Base-by-base conservation (phyloP, 1,140 invertebrate genomes). In the Drosophila virilis region DNA sequence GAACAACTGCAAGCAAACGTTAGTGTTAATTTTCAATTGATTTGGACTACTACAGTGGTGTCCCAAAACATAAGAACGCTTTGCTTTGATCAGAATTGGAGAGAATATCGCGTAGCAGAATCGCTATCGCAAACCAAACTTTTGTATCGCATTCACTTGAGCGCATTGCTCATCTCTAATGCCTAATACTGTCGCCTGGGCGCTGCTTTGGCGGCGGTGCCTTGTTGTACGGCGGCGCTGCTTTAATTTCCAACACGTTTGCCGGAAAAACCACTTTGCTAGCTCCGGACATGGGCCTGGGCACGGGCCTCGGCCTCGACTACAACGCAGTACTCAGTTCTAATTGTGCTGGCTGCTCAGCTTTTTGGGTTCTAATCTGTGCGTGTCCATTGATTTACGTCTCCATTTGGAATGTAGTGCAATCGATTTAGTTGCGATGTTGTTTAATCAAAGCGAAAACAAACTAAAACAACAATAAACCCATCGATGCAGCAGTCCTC, bases 391-490 rank as follows among this genome's bases (percentile, higher is more conserved):
- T 74, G 69, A 81, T 82, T 86, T 79, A 81, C 62, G 78, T 82
- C 83, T 86, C 42, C 58, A 86, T 82, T 81, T 62, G 42, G 35
- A 69, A 72, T 78, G 57, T 76, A 79, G 76, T 79, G 65, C 66
- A 85, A 74, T 74, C 77, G 81, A 85, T 86, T 78, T 69, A 57
- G 67, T 75, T 15, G n/a, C 50, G 8, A 52, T 37, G 33, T 75
- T 71, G 70, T 70, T 69, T 71, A 74, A 79, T 74, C 74, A 83
- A 38, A 67, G 28, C 9, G 28, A 15, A 33, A 37, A 33, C 38
- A 77, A 28, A 51, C 28, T 45, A 64, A 50, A 71, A 57, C 37
- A 45, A 57, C 46, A 82, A 82, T 67, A 78, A 75, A 81, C 59
- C 59, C 74, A 73, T 77, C 46, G 65, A 82, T 66, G 61, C 40